A percentile compares a stretch with the other conserved stretches of the same genome.
phyloP scores from a whole-genome alignment of 1,140 invertebrate genomes.

The Dreissena polymorpha region DNA sequence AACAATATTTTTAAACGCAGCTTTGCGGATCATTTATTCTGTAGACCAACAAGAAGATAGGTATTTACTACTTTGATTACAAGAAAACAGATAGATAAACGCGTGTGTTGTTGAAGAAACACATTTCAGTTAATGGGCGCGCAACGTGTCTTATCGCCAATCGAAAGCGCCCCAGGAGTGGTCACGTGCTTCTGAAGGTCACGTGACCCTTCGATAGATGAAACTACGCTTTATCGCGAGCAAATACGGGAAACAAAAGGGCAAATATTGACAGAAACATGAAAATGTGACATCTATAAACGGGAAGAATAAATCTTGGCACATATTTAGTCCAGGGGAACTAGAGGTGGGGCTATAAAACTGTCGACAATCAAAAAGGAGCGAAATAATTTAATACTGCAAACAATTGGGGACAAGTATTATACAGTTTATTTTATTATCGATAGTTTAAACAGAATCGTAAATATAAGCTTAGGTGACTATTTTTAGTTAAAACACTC shows the following conservation, averaged over 20 bases:
- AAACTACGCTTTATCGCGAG: not conserved
- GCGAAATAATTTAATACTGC: constrained; percentile 1
- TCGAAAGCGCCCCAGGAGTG: not conserved
- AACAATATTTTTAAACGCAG: too few species aligned
- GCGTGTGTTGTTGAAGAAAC: too few species aligned
- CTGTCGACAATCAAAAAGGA: constrained; percentile 10
- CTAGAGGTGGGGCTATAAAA: not conserved
- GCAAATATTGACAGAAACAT: constrained; percentile 7
- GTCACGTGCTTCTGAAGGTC: not conserved
- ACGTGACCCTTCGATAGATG: not conserved
- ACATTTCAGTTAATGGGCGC: too few species aligned
- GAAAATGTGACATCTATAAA: not conserved
- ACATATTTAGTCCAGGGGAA: not conserved
- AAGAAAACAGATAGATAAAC: too few species aligned
- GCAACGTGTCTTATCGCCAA: not conserved
- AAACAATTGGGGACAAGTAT: not conserved
- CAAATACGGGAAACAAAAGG: constrained; percentile 4
- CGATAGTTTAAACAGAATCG: not conserved
- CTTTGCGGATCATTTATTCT: too few species aligned
- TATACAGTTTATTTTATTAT: constrained; percentile 5
- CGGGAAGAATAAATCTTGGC: not conserved
- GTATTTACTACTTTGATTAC: too few species aligned
- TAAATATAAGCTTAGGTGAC: not conserved
- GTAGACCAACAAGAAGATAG: too few species aligned
- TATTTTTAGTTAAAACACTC: not conserved